Base-by-base conservation (phyloP, 2,888 invertebrate species). In the Dryococelus australis region DNA sequence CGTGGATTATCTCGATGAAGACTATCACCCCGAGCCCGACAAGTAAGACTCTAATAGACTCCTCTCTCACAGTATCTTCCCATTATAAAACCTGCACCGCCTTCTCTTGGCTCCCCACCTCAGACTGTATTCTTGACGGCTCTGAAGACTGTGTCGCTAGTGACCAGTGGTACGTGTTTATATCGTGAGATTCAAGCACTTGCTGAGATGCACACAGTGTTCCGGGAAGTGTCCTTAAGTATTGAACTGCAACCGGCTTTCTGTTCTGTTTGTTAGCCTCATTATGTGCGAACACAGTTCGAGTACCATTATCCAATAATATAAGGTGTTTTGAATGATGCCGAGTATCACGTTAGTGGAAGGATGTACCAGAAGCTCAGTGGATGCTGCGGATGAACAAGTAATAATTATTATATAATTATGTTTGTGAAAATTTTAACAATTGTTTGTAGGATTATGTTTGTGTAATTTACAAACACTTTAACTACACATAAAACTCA, bases 11-110 rank as follows among this genome's bases (percentile, higher is more conserved):
- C 90, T 94, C 94, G 88, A 94, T 95, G 94, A 95, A 96, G 94
- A 94, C 94, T 88, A 92, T 96, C 88, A 96, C 95, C 89, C 96
- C 96, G 53, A 96, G 95, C 92, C 96, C 96, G 87, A 96, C 95
- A 94, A 96, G 96, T 96, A 93, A 53, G 86, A 83, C 43, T 65
- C 65, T n/a, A n/a, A 4, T 65, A 65, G 65, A 65, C 20, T n/a
- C 65, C 65, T 65, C 65, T 65, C 65, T 65, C 65, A 65, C 65
- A 65, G 65, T 65, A 65, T 65, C 65, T 65, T 65, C 65, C 65
- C 20, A 20, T 65, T 24, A 35, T 35, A 65, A 65, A 65, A 65
- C 65, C 2, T 65, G 65, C 65, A 65, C 65, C 65, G 65, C 65
- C 65, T 65, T 65, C 65, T 65, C 65, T 65, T 65, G 65, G 16